Conservation (phyloP, 2,888 invertebrate genomes). For the Drosophila mercatorum region DNA sequence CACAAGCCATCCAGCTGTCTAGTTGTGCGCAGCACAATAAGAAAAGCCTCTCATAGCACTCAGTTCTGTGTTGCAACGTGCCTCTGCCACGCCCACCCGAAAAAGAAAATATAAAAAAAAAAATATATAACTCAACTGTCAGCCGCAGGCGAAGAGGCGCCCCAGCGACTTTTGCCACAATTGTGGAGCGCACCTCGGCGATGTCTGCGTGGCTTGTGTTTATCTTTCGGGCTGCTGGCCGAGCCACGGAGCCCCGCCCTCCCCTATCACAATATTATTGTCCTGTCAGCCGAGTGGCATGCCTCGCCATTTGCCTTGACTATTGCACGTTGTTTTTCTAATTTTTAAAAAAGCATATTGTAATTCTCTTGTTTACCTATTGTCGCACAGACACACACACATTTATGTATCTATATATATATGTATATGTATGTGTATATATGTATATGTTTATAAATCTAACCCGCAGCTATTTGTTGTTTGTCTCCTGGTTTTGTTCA, state of each 20-base stretch:
- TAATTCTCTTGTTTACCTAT: constrained; percentile 74
- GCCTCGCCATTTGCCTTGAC: constrained; percentile 29
- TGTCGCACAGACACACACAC: constrained; percentile 12
- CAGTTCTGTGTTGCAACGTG: constrained; percentile 42
- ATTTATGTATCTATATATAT: neutral
- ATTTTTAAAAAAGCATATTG: constrained; percentile 77
- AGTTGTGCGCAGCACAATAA: constrained; percentile 41
- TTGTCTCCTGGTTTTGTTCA: constrained; percentile 51
- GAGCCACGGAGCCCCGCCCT: neutral
- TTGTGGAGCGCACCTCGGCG: constrained; percentile 2
- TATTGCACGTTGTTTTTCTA: constrained; percentile 58
- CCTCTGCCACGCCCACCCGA: constrained; percentile 35
- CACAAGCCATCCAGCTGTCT: constrained; percentile 30
- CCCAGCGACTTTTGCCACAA: constrained; percentile 15
- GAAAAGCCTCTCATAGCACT: constrained; percentile 29
- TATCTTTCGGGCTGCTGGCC: constrained; percentile 26
- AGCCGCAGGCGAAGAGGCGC: constrained; percentile 22
- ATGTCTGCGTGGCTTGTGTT: constrained; percentile 45
- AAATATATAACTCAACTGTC: constrained; percentile 60
- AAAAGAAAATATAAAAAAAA: neutral
- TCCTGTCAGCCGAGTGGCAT: constrained; percentile 57
- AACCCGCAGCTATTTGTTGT: constrained; percentile 57
- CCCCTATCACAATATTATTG: constrained; percentile 59
- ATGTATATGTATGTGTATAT: neutral
- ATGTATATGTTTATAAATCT: constrained; percentile 45